Conservation (phyloP, 2,113 vertebrate genomes). For the Theristicus caerulescens region DNA sequence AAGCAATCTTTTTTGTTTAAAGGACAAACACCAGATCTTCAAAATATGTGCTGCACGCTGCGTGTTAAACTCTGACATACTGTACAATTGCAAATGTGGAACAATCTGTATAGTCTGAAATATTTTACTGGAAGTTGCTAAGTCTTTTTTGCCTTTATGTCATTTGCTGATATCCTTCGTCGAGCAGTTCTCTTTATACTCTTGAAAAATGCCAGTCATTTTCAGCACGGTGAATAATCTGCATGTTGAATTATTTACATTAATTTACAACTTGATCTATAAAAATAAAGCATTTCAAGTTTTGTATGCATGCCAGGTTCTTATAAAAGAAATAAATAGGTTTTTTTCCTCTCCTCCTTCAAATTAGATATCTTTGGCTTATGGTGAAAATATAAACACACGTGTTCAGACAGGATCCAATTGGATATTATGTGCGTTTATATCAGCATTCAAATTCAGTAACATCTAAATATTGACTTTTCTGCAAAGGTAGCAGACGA, state of each 20-base stretch:
- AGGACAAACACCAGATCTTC: constrained; percentile 1
- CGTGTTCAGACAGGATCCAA: neutral
- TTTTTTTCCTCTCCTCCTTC: neutral
- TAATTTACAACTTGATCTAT: constrained; percentile 5
- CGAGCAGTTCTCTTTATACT: neutral
- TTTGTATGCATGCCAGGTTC: neutral
- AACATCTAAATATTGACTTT: neutral
- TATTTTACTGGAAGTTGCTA: neutral
- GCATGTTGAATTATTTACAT: constrained; percentile 44
- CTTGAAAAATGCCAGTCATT: constrained; percentile 26
- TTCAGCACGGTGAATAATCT: constrained; percentile 15
- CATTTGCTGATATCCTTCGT: neutral
- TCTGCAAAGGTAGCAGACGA: neutral
- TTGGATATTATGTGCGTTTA: neutral
- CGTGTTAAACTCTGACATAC: constrained; percentile 12
- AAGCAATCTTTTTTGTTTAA: neutral
- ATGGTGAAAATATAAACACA: constrained; percentile 18
- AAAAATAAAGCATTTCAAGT: constrained; percentile 10
- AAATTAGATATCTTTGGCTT: neutral
- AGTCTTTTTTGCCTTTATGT: neutral
- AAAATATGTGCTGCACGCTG: neutral
- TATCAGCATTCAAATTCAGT: neutral
- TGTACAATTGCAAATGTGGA: neutral
- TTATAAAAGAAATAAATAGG: neutral
- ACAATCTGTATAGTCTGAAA: neutral